Evolutionary conservation across 1,140 invertebrate species (phyloP), one percentile per base, ranked within the genome.

Genomic region (Rhynchophorus ferrugineus): DNA sequence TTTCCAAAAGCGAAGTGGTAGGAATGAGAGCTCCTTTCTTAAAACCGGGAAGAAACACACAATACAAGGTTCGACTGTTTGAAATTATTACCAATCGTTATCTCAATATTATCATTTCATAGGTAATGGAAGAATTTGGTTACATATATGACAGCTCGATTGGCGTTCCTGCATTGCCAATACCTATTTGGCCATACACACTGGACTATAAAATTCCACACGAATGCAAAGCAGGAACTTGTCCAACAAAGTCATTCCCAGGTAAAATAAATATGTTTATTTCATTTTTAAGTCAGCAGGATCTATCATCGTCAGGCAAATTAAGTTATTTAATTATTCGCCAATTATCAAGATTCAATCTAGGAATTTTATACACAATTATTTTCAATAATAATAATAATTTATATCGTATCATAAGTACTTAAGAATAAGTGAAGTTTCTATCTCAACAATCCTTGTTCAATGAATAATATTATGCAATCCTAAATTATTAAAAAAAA

Each of bases 141-240:
- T 92, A 89, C 65, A 87, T 91, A 56, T 95, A 93, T 69, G 91
- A 95, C 66, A 92, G 89, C 61, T 92, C 89, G 1, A 80, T 95
- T 52, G 85, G 88, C 33, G 87, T 88, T 18, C 89, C 90, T 1
- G 86, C 87, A n/a, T 69, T 80, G 1, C 78, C 80, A 54, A 75
- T 84, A 20, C 91, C 91, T n/a, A 81, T 93, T 36, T 95, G 92
- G 92, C 92, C 92, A 0, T 95, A 95, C 71, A 94, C 92, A 1
- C 76, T 94, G 1, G 91, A 95, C 69, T 91, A 87, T 69, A 89
- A 88, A 71, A 89, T 93, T 57, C 84, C 91, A 13, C 90, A 94
- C 66, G 88, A 92, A 70, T 94, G 91, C 70, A 89, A 91, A 71
- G 85, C 89, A 42, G 89, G 87, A 24, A 91, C 89, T 3, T 95